Percentiles rank a stretch among this genome's conserved stretches.
Conservation (phyloP, 2,797 vertebrate species). For the Falco berigora region DNA sequence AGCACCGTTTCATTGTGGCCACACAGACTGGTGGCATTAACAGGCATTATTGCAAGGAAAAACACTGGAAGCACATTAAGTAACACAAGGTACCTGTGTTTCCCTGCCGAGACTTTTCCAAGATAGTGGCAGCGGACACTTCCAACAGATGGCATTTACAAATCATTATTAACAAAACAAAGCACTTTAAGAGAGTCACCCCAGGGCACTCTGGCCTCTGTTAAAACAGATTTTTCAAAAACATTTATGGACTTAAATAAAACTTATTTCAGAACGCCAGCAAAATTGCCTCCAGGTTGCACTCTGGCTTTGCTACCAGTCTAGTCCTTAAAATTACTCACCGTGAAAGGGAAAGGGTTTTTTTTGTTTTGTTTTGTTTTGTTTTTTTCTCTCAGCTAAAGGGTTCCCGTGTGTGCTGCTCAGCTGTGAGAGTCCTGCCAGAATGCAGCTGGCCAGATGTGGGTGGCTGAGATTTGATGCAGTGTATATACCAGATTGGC, state of each 20-base stretch:
- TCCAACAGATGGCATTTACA: neutral
- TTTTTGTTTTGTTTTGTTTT: no score
- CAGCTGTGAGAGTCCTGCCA: neutral
- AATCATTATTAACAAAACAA: conserved; percentile 46
- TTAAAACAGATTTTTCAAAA: conserved; percentile 47
- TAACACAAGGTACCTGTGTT: conserved; percentile 1
- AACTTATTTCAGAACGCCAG: neutral
- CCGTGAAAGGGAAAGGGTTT: neutral
- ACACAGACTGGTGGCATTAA: neutral
- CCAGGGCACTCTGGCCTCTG: conserved; percentile 33
- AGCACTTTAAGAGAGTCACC: conserved; percentile 35
- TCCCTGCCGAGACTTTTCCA: neutral
- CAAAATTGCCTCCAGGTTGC: conserved; percentile 45
- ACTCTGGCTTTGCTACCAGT: conserved; percentile 46
- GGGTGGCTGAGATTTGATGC: neutral
- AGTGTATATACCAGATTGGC: neutral
- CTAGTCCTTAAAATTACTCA: conserved; percentile 42
- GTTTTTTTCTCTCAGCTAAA: neutral
- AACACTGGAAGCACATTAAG: neutral
- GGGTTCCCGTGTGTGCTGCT: neutral
- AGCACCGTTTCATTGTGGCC: accelerated
- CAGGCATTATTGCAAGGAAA: neutral
- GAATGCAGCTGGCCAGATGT: neutral
- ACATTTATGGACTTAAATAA: conserved; percentile 57
- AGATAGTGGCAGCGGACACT: neutral